phyloP scores from a whole-genome alignment of 2,888 invertebrate species.

The Agrotis segetum region DNA sequence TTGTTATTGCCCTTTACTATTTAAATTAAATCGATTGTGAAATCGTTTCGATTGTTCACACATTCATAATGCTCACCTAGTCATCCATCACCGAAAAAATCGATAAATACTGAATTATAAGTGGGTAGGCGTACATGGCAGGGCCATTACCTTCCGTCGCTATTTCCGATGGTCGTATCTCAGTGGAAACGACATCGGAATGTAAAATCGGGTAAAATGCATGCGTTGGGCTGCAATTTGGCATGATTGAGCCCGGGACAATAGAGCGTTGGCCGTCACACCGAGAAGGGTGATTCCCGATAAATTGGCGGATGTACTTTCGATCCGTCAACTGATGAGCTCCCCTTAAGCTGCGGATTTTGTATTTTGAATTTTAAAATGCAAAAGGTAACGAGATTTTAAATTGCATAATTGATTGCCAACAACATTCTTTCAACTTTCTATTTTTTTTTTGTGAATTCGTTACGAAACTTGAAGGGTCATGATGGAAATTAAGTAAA shows the following conservation, averaged over 20 bases:
- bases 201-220: conserved; percentile 84
- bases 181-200: conserved; percentile 67
- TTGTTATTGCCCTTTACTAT: conserved; percentile 61
- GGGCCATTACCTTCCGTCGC: conserved; percentile 61
- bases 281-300: conserved; percentile 64
- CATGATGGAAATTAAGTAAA: conserved; percentile 35
- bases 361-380: conserved; percentile 60
- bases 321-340: conserved; percentile 66
- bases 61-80: conserved; percentile 54
- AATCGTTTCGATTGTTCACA: conserved; percentile 55
- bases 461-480: conserved; percentile 39
- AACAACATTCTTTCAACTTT: conserved; percentile 55
- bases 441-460: conserved; percentile 28
- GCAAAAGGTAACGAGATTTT: conserved; percentile 37
- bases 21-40: conserved; percentile 67
- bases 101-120: conserved; percentile 57
- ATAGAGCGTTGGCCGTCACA: conserved; percentile 67
- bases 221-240: conserved; percentile 79
- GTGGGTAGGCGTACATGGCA: conserved; percentile 49
- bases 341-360: conserved; percentile 65
- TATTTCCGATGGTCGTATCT: conserved; percentile 72
- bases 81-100: conserved; percentile 60
- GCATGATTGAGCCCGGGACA: conserved; percentile 81
- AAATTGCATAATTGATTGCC: conserved; percentile 47
- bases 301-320: conserved; percentile 73